Percentiles rank a stretch among this genome's conserved stretches.
phyloP scores from a whole-genome alignment of 1,140 invertebrate species.

The Sminthurides bifidus region DNA sequence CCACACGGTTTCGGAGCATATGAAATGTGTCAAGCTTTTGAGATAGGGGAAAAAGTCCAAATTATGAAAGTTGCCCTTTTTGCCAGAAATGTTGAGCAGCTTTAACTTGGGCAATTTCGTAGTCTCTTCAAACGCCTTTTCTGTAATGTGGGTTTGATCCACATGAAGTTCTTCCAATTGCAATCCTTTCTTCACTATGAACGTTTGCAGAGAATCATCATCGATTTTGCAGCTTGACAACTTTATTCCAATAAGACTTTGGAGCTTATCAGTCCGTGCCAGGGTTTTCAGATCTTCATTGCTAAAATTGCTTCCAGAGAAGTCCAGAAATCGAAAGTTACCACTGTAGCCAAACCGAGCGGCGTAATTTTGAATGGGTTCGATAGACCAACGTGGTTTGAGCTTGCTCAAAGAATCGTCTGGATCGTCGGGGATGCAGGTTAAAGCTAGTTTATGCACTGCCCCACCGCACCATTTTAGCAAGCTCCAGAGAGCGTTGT shows the following conservation, averaged over 20 bases:
- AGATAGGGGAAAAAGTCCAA: conserved; percentile 13
- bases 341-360: conserved; percentile 21
- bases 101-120: conserved; percentile 1
- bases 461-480: conserved; percentile 24
- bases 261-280: background rate
- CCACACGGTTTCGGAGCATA: conserved; percentile 8
- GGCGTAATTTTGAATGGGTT: conserved; percentile 20
- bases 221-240: conserved; percentile 17
- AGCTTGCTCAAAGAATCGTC: conserved; percentile 9
- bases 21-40: conserved; percentile 8
- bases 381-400: conserved; percentile 23
- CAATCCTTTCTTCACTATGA: conserved; percentile 14
- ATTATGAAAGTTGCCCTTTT: background rate
- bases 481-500: conserved; percentile 19
- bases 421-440: background rate
- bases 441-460: conserved; percentile 1
- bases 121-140: conserved; percentile 7
- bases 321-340: conserved; percentile 18
- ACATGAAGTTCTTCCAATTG: conserved; percentile 15
- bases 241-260: conserved; percentile 8
- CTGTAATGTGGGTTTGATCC: conserved; percentile 9
- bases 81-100: conserved; percentile 12
- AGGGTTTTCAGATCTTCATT: conserved; percentile 9
- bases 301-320: conserved; percentile 19
- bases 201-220: background rate